Evolutionary conservation across 1,140 invertebrate genomes (phyloP).

Genomic region (Zaprionus ornatus): DNA sequence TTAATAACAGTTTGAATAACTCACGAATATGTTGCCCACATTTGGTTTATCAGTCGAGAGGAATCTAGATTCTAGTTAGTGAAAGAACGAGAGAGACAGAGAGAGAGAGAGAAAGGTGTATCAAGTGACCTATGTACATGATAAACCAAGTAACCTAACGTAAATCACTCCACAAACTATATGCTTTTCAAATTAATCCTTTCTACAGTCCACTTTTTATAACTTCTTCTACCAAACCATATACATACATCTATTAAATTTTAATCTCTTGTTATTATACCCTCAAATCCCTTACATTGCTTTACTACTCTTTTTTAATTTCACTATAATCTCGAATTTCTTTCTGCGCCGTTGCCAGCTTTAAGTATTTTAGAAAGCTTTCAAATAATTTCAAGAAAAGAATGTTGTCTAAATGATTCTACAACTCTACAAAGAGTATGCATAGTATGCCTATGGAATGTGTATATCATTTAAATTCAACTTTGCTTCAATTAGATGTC

Average conservation of each 20-base stretch:
- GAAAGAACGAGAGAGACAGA: background rate
- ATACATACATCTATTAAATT: background rate
- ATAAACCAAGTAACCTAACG: background rate
- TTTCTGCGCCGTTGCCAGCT: slow-evolving; percentile 25
- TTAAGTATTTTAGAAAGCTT: slow-evolving; percentile 40
- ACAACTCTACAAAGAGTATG: background rate
- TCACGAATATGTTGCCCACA: slow-evolving; percentile 25
- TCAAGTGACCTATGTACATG: background rate
- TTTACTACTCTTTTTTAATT: slow-evolving; percentile 1
- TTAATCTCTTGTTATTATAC: background rate
- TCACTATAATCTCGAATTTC: slow-evolving; percentile 16
- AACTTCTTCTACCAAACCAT: no score
- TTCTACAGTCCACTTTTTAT: no score
- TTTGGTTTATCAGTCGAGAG: slow-evolving; percentile 30
- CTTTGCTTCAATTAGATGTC: background rate
- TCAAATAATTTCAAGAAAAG: background rate
- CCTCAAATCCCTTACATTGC: background rate
- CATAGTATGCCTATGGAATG: background rate
- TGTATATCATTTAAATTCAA: background rate
- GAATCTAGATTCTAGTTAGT: slow-evolving; percentile 8
- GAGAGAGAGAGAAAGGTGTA: background rate
- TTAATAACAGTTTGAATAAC: slow-evolving; percentile 21
- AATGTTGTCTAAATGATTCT: background rate
- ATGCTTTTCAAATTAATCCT: no score
- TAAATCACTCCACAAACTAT: background rate